Base-by-base conservation (phyloP, 2,797 vertebrate genomes). In the Anabas testudineus region DNA sequence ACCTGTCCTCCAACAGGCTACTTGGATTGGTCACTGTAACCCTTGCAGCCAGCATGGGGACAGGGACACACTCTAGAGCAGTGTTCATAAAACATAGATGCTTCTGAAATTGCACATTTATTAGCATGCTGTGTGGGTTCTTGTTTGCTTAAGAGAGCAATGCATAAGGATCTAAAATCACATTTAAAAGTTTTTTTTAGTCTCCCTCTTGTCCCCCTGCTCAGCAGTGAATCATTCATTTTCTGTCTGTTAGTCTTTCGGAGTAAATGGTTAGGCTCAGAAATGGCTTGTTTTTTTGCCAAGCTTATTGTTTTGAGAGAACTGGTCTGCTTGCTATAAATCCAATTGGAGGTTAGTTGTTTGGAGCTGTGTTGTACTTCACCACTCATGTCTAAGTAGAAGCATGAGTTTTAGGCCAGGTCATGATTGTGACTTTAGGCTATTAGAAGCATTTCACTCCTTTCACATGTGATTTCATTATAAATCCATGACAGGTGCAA, bases 401-500 rank as follows among this genome's bases (percentile, higher is more conserved):
- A 32, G 43, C 60, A 76, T 45, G 39, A 32, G 49, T 9, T 65
- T 49, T 21, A 36, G 24, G 7, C 67, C 79, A 84, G 75, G 67
- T 77, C 74, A 55, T 3, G 6, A 60, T 52, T 21, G 39, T 62
- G 26, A 67, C 63, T 51, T 45, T 18, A 19, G 65, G 45, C 59
- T 58, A 64, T 76, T 36, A 28, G 47, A 56, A 43, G 36, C 54
- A 47, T 71, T 55, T 66, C 54, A 24, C 43, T 82, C 24, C 37
- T 77, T 80, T 66, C 62, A 76, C 74, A 42, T 62, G 71, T 61
- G 75, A 60, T 68, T n/a, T 70, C 61, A 55, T 64, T 54, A 26
- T 59, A 87, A 88, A 87, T 74, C 75, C 61, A 37, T 45, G 76
- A 92, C 92, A 92, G 93, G 89, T 93, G 93, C 61, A 24, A 10